Evolutionary conservation across 2,113 vertebrate species (phyloP).

Genomic region (Zapornia atra): DNA sequence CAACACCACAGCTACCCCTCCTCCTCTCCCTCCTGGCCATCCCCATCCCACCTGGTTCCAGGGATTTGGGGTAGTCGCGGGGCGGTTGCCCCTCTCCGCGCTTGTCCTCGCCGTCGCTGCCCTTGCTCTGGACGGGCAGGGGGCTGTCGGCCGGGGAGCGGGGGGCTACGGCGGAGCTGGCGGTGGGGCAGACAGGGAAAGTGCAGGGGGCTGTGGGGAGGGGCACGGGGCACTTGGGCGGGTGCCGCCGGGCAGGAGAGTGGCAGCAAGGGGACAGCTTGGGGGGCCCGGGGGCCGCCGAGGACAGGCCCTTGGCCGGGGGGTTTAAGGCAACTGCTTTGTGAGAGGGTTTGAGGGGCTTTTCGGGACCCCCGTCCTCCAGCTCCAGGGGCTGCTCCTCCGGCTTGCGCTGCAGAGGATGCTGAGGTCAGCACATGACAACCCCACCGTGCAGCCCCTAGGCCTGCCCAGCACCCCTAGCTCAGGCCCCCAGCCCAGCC

Average conservation of each 20-base stretch:
- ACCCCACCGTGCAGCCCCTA: background rate
- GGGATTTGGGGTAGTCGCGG: slow-evolving; percentile 80
- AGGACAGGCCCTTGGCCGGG: slow-evolving; percentile 76
- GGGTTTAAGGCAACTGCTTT: slow-evolving; percentile 90
- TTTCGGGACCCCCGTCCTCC: slow-evolving; percentile 83
- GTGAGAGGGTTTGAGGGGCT: slow-evolving; percentile 83
- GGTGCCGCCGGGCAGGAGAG: slow-evolving; percentile 82
- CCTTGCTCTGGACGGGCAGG: slow-evolving; percentile 79
- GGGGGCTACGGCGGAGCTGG: slow-evolving; percentile 76
- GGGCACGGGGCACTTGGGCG: slow-evolving; percentile 78
- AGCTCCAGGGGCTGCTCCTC: slow-evolving; percentile 83
- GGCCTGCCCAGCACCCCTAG: background rate
- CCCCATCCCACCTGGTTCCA: slow-evolving; percentile 85
- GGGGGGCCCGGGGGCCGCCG: slow-evolving; percentile 73
- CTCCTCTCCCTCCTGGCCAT: background rate
- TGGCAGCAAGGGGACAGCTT: slow-evolving; percentile 90
- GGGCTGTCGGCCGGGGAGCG: slow-evolving; percentile 85
- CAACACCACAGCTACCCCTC: too few species aligned
- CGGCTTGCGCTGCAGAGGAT: slow-evolving; percentile 80
- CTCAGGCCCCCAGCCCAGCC: background rate
- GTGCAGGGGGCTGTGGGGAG: slow-evolving; percentile 82
- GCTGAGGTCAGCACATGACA: rapidly evolving
- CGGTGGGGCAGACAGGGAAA: slow-evolving; percentile 82
- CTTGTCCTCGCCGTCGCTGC: slow-evolving; percentile 80
- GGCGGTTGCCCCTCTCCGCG: slow-evolving; percentile 79